Conservation (phyloP, 2,888 invertebrate species). For the Cantharis rustica region DNA sequence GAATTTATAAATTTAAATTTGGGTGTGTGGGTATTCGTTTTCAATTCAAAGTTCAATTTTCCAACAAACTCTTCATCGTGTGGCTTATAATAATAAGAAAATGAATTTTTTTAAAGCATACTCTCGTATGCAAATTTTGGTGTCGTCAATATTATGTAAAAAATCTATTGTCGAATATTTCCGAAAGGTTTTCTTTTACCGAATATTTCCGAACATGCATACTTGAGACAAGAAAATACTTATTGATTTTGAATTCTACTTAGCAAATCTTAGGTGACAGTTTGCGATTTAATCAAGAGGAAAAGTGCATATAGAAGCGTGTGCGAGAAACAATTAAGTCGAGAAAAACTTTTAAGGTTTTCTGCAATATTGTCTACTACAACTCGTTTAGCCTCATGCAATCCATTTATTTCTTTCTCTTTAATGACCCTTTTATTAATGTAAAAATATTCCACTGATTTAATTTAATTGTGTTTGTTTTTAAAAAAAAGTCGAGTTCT, state of each 20-base stretch:
- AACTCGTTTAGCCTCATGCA: neutral
- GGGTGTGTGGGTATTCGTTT: neutral
- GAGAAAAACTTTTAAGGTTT: conserved; percentile 7
- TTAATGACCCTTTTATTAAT: neutral
- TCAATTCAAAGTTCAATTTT: neutral
- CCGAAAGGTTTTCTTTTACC: conserved; percentile 39
- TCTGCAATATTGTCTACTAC: neutral
- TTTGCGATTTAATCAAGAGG: conserved; percentile 42
- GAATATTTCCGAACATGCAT: conserved; percentile 48
- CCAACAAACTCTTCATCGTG: neutral
- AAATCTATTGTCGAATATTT: conserved; percentile 51
- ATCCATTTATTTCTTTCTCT: neutral
- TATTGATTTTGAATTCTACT: conserved; percentile 58
- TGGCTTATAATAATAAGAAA: neutral
- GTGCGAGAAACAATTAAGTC: conserved; percentile 8
- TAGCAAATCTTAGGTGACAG: conserved; percentile 55
- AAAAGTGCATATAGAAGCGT: conserved; percentile 27
- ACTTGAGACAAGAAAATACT: conserved; percentile 54
- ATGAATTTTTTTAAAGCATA: neutral
- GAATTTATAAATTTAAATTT: neutral
- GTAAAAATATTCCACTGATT: neutral
- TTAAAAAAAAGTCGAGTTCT: neutral
- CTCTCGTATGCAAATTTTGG: conserved; percentile 51
- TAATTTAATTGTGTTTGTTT: neutral
- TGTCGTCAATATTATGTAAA: conserved; percentile 49